Evolutionary conservation across 2,113 vertebrate species (phyloP).

Genomic region (Heterotilapia buettikoferi): DNA sequence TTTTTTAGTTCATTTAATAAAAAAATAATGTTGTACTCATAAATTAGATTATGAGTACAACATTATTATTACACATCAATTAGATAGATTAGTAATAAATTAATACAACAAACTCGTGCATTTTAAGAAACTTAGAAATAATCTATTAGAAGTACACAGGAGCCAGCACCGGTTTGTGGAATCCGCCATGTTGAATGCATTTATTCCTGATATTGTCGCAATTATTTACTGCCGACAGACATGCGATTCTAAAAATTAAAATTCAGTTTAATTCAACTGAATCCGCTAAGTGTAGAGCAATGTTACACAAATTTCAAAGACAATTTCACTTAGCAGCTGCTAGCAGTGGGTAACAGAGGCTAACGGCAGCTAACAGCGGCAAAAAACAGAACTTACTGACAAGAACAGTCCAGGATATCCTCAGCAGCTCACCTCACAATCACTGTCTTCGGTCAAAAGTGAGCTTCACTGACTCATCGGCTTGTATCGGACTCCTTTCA

Average conservation of each 20-base stretch:
- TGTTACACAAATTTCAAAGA: not conserved
- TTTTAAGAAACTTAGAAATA: not conserved
- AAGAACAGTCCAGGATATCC: not conserved
- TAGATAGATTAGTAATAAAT: not conserved
- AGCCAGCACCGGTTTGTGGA: not conserved
- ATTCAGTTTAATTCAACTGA: not conserved
- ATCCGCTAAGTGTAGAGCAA: not conserved
- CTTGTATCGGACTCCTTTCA: not conserved
- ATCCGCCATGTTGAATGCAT: not conserved
- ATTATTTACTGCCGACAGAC: not conserved
- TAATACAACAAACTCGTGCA: not conserved
- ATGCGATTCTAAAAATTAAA: not conserved
- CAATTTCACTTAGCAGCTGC: not conserved
- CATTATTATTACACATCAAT: not conserved
- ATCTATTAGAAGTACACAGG: not conserved
- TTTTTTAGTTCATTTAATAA: not conserved
- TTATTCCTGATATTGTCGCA: not conserved
- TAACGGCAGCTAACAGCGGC: not conserved
- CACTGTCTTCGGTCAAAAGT: not conserved
- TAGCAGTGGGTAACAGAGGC: not conserved
- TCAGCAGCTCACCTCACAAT: not conserved
- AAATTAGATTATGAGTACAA: not conserved
- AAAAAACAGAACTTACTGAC: not conserved
- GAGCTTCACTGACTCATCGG: not conserved
- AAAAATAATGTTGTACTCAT: not conserved